Base-by-base conservation (phyloP, 2,888 invertebrate species). In the Yponomeuta cagnagella region DNA sequence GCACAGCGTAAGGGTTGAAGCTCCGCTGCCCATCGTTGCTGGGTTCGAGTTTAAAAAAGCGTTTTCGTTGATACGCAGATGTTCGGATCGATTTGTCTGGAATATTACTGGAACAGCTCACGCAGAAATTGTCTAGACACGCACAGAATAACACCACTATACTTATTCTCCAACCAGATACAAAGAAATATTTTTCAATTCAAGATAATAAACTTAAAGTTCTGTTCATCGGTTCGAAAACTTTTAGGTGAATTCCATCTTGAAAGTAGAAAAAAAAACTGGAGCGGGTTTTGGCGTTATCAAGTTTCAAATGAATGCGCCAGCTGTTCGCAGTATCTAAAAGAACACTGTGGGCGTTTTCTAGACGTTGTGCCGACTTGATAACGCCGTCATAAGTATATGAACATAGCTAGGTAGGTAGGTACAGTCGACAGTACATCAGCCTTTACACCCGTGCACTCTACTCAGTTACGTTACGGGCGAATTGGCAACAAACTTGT, bases 11-110 rank as follows among this genome's bases (percentile, higher is more conserved):
- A 84, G 71, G 0, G 79, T 77, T 72, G 85, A 87, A 10, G 75
- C 70, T 0, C 80, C 72, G 37, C 75, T 75, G 1, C 89, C 89
- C 89, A 89, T 89, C 71, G 72, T 76, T 15, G 12, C 15, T 58
- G 3, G 6, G 52, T 12, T 12, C 10, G 52, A 58, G 15, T 58
- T 4, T 58, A 23, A 23, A 23, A 23, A 23, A 23, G 23, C 8
- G 3, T 5, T 9, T 15, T 15, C 52, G 52, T 58, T 58, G 3
- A 4, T 58, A 8, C 9, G 43, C 43, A 9, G 43, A 43, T 43
- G 43, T 43, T 43, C 9, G 2, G 33, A 33, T 43, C 43, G 43
- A 6, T 43, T 43, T 8, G 9, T 43, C 43, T 43, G 43, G 43
- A 43, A 43, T 43, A 43, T 43, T 43, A 43, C 43, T 43, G 43